These are phyloP conservation scores for Drosophila ezoana DNA, from an alignment of 2,888 invertebrate genomes.

Conservation along the genomic window DNA sequence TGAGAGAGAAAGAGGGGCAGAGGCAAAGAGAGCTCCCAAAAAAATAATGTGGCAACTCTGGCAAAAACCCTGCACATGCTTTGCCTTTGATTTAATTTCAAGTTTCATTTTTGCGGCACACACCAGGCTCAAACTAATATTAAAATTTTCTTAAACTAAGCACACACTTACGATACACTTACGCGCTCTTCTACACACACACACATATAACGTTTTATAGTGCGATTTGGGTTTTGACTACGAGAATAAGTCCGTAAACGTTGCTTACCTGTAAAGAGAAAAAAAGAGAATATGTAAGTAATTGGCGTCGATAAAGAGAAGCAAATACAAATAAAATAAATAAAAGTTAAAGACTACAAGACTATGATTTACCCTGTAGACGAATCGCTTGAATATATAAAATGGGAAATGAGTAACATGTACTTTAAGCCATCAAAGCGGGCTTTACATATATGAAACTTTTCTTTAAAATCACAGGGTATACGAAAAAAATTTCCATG, in stretches of 20 bases:
- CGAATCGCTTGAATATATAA: no score
- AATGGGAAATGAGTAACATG: no score
- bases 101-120: conserved; percentile 43
- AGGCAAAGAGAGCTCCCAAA: not conserved
- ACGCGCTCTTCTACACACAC: conserved; percentile 6
- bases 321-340: no score
- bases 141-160: conserved; percentile 60
- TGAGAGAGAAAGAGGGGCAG: no score
- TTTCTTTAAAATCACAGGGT: not conserved
- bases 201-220: conserved; percentile 7
- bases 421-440: no score
- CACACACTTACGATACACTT: conserved; percentile 26
- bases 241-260: conserved; percentile 29
- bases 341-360: no score
- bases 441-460: no score
- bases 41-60: conserved; percentile 32
- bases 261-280: conserved; percentile 70
- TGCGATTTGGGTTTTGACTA: conserved; percentile 17
- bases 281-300: conserved; percentile 7
- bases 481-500: not conserved
- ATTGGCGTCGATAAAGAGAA: no score
- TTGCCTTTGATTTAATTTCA: conserved; percentile 70
- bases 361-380: no score
- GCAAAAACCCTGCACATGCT: conserved; percentile 13
- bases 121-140: conserved; percentile 27